Base-by-base conservation (phyloP, 2,113 vertebrate genomes). In the Gymnorhina tibicen region DNA sequence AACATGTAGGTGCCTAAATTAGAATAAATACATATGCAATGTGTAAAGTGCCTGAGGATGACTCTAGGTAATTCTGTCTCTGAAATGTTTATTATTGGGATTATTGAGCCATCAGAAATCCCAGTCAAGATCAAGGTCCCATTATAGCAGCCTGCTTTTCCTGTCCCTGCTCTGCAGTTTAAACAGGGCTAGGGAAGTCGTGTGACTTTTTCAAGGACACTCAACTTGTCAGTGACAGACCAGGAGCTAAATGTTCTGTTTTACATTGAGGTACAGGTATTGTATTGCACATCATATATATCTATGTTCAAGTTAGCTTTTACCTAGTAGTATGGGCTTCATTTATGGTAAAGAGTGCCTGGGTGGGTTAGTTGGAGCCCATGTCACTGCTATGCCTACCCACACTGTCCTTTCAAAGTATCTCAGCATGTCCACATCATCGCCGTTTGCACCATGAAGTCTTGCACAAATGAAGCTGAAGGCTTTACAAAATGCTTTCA, bases 1-100 rank as follows among this genome's bases (percentile, higher is more conserved):
- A 76, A 74, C 39, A 12, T 46, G 42, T 86, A 79, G 78, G 42
- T 66, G 15, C 21, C 73, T 76, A 42, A 62, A 90, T 94, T 91
- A 85, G 75, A 93, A 94, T 93, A 88, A 80, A 94, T 91, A 85
- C 85, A 88, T 95, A 92, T 81, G 73, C 59, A 97, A 63, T 74
- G 17, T 63, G 52, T 60, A 79, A 90, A 96, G n/a, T 77, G 82
- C 90, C 93, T 86, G 78, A 91, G 90, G 87, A 95, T 90, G 85
- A 80, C 85, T 76, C 68, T 46, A 81, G 87, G 75, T 90, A 73
- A 59, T 91, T 77, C 58, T 1, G 1, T 39, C 68, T 91, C 80
- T 80, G 79, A 90, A 94, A 86, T 73, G 42, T 80, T 95, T 89
- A 30, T 90, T 77, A 56, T 67, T 77, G 22, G 68, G 55, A 70